Conservation (phyloP, 2,888 invertebrate genomes). For the Rugalucina vietnamica region DNA sequence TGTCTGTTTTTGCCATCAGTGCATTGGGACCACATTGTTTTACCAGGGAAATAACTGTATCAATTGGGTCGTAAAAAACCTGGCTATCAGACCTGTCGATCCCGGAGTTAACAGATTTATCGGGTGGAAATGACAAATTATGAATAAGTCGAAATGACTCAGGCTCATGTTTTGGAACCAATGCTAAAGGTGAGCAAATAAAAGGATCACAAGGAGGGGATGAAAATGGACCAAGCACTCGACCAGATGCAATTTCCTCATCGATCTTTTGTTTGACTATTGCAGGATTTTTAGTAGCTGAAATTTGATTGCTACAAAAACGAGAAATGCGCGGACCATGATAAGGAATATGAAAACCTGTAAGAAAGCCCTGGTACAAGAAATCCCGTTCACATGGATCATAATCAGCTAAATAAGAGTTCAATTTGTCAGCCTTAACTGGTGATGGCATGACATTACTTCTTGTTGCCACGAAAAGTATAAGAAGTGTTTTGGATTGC, state of each 20-base stretch:
- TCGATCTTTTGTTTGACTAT: not conserved
- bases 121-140: not conserved
- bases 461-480: no score
- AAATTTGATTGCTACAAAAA: not conserved
- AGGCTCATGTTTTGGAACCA: slow-evolving; percentile 25
- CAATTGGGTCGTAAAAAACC: not conserved
- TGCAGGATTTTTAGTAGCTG: not conserved
- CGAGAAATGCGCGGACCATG: not conserved
- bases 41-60: not conserved
- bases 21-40: not conserved
- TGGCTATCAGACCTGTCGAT: not conserved
- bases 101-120: not conserved
- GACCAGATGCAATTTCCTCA: not conserved
- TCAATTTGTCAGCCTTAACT: no score
- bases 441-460: no score
- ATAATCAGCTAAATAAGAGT: not conserved
- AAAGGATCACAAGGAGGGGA: not conserved
- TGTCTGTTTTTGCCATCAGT: no score
- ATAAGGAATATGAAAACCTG: not conserved
- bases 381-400: not conserved
- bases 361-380: not conserved
- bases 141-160: slow-evolving; percentile 7
- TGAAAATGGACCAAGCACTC: not conserved
- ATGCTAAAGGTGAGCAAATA: slow-evolving; percentile 42
- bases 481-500: no score